Evolutionary conservation across 1,140 invertebrate genomes (phyloP), one percentile per base, ranked within the genome.

Genomic region (Drosophila takahashii): DNA sequence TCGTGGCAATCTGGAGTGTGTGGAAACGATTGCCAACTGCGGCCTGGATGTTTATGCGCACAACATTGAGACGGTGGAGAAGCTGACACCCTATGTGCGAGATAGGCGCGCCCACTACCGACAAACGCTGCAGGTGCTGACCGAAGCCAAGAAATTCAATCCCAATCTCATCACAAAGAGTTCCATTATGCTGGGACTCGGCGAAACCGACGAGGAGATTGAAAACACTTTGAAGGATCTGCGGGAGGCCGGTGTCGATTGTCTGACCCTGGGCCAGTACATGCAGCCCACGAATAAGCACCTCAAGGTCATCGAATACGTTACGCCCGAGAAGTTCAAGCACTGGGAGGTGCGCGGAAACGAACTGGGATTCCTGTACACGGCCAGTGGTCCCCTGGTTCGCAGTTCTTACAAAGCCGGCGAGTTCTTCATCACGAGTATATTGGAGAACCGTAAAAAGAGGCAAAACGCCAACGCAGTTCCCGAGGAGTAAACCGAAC

Each of bases 251-350:
- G 96, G 95, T 27, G 98, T 99, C 0, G 98, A 99, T 91, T 99
- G 98, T 92, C 81, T 99, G 0, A 99, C 99, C 1, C 93, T 99
- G 7, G 99, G 99, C 0, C 99, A 99, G 92, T 99, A 99, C 92
- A 99, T 99, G 98, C 99, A 99, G 92, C 98, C 99, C 0, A 99
- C 98, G 3, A 99, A 99, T 91, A 94, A 95, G 51, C 99, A 99
- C 93, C 93, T 99, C 5, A 98, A 98, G 93, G 98, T 99, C 0
- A 96, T 97, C 51, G 98, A 99, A 92, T 99, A 99, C 93, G 96
- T 99, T 0, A 99, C 98, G 1, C 98, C 98, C 0, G 96, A 97
- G 72, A 99, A 98, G 93, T 99, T 98, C 92, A 95, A 97, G 81
- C 93, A 96, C 62, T 99, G 98, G 98, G 96, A 99, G 93, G 93